A percentile compares a stretch with the other conserved stretches of the same genome.
Evolutionary conservation across 2,888 invertebrate genomes (phyloP).

Genomic region (Endotricha flammealis): DNA sequence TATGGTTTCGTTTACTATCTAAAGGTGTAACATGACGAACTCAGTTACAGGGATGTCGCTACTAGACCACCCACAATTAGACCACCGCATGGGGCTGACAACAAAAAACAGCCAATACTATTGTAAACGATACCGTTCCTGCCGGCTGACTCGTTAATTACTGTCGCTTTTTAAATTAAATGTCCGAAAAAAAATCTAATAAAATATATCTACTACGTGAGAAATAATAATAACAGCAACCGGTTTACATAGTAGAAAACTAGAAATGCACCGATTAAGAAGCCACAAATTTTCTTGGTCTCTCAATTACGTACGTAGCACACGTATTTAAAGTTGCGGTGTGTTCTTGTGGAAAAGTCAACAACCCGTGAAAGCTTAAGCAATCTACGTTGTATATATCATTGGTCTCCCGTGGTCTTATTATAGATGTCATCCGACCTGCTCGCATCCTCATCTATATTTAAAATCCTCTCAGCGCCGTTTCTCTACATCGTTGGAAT

Average conservation of each 20-base stretch:
- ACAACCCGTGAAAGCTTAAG: conserved; percentile 69
- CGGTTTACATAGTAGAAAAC: too few species aligned
- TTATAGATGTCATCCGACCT: conserved; percentile 77
- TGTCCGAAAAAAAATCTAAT: too few species aligned
- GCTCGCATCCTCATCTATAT: conserved; percentile 75
- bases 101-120: conserved; percentile 38
- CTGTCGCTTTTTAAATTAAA: neutral
- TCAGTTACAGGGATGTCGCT: conserved; percentile 24
- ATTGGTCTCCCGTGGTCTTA: conserved; percentile 72
- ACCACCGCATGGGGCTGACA: conserved; percentile 41
- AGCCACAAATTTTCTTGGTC: too few species aligned
- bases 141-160: conserved; percentile 6
- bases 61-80: conserved; percentile 52
- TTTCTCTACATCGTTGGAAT: conserved; percentile 46
- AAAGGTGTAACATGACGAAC: conserved; percentile 19
- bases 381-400: conserved; percentile 61
- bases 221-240: too few species aligned
- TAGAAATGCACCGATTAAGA: too few species aligned
- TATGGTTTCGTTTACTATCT: too few species aligned
- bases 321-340: conserved; percentile 17
- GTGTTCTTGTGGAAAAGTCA: conserved; percentile 47
- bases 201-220: too few species aligned
- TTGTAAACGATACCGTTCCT: conserved; percentile 20
- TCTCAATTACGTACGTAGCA: too few species aligned
- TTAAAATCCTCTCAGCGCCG: conserved; percentile 57